A percentile compares a stretch with the other conserved stretches of the same genome.
Evolutionary conservation across 2,797 vertebrate genomes (phyloP).

Genomic region (Phalanger gymnotis): DNA sequence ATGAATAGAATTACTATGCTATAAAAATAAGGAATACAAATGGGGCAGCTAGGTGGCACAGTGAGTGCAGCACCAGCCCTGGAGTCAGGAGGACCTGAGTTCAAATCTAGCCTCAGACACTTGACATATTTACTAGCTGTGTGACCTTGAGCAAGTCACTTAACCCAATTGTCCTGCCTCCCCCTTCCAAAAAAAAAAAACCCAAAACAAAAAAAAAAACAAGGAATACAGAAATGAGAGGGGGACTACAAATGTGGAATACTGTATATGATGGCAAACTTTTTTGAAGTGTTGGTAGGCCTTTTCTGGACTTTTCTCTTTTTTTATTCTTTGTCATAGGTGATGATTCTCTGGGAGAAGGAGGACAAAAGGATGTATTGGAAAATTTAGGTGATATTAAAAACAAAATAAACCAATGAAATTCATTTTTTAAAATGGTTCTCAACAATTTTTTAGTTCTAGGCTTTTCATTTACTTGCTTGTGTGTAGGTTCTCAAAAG

Average conservation of each 20-base stretch:
- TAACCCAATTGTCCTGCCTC: no score
- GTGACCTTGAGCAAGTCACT: no score
- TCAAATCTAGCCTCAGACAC: no score
- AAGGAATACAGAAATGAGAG: background rate
- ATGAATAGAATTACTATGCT: background rate
- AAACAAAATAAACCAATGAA: background rate
- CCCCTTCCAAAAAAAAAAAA: no score
- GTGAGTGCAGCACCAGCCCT: no score
- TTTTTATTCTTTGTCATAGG: background rate
- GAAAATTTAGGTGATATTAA: background rate
- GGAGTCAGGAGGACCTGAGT: no score
- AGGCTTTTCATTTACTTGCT: background rate
- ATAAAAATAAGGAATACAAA: background rate
- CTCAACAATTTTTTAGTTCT: background rate
- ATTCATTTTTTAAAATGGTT: background rate
- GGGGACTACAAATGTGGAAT: background rate
- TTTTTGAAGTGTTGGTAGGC: background rate
- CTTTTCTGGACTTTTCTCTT: background rate
- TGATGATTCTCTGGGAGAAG: background rate
- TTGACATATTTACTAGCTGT: no score
- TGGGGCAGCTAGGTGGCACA: no score
- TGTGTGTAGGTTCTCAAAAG: background rate
- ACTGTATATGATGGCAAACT: background rate
- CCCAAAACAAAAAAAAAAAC: background rate
- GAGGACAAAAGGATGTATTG: background rate